phyloP scores from a whole-genome alignment of 2,113 vertebrate genomes.

The Helogale parvula region DNA sequence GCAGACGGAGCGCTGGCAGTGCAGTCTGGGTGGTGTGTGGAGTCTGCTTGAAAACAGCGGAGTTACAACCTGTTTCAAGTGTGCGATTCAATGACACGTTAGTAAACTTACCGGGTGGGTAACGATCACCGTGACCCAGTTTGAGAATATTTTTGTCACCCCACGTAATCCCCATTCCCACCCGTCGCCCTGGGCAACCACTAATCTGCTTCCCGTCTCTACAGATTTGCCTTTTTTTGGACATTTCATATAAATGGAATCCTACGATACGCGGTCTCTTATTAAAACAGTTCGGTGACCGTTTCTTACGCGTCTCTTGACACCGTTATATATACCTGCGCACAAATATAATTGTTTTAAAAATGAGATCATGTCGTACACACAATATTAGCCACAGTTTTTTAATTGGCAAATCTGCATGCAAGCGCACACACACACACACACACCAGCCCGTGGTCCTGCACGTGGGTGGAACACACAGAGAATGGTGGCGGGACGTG shows the following conservation, averaged over 20 bases:
- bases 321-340: rapidly evolving
- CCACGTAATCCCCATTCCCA: background rate
- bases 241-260: background rate
- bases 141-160: background rate
- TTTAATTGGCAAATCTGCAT: background rate
- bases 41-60: background rate
- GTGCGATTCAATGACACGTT: background rate
- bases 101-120: background rate
- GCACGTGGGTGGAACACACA: no score
- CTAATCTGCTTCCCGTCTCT: background rate
- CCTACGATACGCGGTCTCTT: background rate
- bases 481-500: no score
- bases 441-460: background rate
- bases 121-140: background rate
- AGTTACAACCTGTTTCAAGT: background rate
- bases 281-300: background rate
- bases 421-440: background rate
- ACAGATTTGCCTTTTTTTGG: background rate
- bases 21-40: background rate
- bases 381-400: background rate
- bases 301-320: background rate
- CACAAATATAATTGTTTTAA: background rate
- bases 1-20: no score
- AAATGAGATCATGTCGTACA: no score
- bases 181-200: background rate